Evolutionary conservation across 2,113 vertebrate species (phyloP).

Genomic region (Rhea americana): DNA sequence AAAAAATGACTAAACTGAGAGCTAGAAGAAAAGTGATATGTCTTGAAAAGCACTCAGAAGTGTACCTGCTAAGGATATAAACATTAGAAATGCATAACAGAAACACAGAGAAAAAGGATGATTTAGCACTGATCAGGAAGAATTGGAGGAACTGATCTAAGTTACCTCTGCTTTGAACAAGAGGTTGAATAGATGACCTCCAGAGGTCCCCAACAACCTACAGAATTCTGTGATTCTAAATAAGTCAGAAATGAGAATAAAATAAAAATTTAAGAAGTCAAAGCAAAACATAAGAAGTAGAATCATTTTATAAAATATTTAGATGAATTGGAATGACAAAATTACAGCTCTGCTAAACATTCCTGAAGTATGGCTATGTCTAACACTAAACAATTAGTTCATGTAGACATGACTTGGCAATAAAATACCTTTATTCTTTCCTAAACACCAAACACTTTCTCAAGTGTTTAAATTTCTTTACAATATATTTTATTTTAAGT

Average conservation of each 20-base stretch:
- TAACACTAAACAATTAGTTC: neutral
- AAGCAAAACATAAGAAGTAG: neutral
- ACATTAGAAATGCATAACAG: neutral
- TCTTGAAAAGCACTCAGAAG: neutral
- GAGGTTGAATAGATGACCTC: neutral
- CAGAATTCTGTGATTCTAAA: neutral
- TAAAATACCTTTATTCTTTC: neutral
- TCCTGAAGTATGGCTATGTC: neutral
- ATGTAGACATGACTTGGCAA: neutral
- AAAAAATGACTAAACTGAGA: neutral
- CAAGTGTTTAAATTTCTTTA: neutral
- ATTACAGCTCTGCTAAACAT: neutral
- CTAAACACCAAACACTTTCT: neutral
- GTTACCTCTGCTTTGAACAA: neutral
- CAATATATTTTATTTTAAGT: neutral
- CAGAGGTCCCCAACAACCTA: neutral
- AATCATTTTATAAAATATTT: neutral
- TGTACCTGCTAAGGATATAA: neutral
- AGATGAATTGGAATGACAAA: neutral
- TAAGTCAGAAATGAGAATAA: neutral
- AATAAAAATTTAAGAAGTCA: neutral
- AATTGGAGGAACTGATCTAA: neutral
- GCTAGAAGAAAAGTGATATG: neutral
- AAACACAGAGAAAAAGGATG: neutral
- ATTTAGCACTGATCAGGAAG: neutral